These are phyloP conservation scores for Grammomys surdaster DNA, from an alignment of 2,113 vertebrate species.

Conservation along the genomic window DNA sequence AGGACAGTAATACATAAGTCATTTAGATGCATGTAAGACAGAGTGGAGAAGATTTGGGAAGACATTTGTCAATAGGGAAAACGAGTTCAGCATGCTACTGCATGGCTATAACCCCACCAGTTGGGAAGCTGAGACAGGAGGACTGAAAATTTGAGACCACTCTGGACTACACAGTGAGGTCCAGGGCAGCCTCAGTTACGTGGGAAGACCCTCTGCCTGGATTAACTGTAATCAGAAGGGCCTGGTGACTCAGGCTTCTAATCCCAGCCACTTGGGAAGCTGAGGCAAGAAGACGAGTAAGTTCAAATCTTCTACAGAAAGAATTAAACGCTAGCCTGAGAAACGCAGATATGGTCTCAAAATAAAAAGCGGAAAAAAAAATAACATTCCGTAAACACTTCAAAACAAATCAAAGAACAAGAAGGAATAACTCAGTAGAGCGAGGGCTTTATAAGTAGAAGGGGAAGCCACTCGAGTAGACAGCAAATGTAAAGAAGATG, in stretches of 20 bases:
- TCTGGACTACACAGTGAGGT: neutral
- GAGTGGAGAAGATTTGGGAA: neutral
- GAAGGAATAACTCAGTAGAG: neutral
- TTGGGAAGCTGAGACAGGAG: neutral
- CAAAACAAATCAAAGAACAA: no score
- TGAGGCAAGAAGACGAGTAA: neutral
- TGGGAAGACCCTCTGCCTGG: neutral
- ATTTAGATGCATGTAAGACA: neutral
- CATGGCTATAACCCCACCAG: accelerated
- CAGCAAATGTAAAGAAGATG: neutral
- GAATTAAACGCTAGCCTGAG: neutral
- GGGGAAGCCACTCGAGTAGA: neutral
- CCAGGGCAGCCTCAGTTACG: neutral
- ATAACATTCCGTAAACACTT: neutral
- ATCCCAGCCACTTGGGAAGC: neutral
- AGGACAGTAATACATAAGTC: neutral
- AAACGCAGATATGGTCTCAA: neutral
- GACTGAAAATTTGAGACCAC: neutral
- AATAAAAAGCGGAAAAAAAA: neutral
- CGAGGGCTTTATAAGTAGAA: neutral
- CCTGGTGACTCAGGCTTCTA: neutral
- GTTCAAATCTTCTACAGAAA: neutral
- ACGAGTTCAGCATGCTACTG: no score
- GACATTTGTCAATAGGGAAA: neutral
- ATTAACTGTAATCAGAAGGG: neutral